Percentiles rank a stretch among this genome's conserved stretches.
phyloP scores from a whole-genome alignment of 2,797 vertebrate species.

The Brachymystax lenok region DNA sequence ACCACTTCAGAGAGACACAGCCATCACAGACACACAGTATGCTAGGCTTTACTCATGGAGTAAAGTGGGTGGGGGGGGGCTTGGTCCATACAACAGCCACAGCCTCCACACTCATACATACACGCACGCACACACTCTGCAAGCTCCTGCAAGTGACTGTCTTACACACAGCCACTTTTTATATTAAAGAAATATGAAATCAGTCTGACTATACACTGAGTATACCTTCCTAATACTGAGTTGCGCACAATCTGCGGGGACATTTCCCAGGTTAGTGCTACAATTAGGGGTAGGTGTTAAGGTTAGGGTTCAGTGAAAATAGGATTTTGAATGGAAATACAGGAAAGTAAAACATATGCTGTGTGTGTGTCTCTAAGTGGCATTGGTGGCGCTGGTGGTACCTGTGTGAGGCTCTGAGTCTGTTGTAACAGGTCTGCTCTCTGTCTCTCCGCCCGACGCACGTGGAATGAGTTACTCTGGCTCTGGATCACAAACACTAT shows the following conservation, averaged over 20 bases:
- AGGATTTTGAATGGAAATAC: too few relatives aligned
- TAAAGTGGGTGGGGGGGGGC: not conserved
- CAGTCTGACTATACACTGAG: not conserved
- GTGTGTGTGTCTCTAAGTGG: not conserved
- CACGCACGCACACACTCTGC: not conserved
- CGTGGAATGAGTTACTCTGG: slow-evolving; percentile 92
- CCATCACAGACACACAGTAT: slow-evolving; percentile 27
- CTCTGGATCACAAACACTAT: slow-evolving; percentile 96
- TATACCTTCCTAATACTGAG: too few relatives aligned
- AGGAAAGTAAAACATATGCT: too few relatives aligned
- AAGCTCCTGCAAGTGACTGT: not conserved
- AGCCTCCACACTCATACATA: not conserved
- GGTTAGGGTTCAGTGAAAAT: too few relatives aligned
- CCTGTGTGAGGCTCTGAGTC: slow-evolving; percentile 79
- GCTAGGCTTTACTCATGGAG: slow-evolving; percentile 18
- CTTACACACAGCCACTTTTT: not conserved
- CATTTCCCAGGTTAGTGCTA: too few relatives aligned
- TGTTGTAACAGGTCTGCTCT: slow-evolving; percentile 82
- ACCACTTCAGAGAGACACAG: slow-evolving; percentile 8
- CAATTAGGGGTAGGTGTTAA: too few relatives aligned
- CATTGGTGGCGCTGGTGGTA: slow-evolving; percentile 59
- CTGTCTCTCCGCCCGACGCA: slow-evolving; percentile 82
- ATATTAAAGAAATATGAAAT: not conserved
- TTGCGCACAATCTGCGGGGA: not conserved
- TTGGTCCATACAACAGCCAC: not conserved